Conservation (phyloP, 2,797 vertebrate genomes). For the Kryptolebias ocellatus region DNA sequence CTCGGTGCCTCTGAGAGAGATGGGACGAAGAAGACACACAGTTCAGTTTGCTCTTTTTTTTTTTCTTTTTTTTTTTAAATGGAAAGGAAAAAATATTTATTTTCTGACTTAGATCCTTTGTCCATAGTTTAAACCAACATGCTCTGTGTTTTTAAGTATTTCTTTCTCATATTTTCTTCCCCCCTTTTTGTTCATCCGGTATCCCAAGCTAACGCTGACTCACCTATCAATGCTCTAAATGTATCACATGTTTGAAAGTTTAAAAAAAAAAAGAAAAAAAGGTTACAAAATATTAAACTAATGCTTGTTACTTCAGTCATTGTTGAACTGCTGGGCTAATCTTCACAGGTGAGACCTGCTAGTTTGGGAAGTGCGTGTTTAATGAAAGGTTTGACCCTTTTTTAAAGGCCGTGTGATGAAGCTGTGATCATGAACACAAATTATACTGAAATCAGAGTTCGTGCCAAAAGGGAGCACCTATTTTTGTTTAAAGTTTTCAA, state of each 20-base stretch:
- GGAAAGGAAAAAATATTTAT: conserved; percentile 81
- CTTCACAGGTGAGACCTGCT: conserved; percentile 47
- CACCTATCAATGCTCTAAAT: conserved; percentile 68
- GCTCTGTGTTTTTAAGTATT: conserved; percentile 71
- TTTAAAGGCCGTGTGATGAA: conserved; percentile 41
- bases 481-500: conserved; percentile 68
- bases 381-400: conserved; percentile 40
- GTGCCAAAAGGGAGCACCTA: conserved; percentile 79
- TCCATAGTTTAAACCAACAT: conserved; percentile 69
- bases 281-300: conserved; percentile 62
- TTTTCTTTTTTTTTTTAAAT: conserved; percentile 52
- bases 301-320: conserved; percentile 67
- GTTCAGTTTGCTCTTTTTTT: conserved; percentile 64
- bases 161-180: conserved; percentile 52
- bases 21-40: conserved; percentile 73
- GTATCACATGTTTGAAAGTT: conserved; percentile 59
- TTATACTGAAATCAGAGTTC: conserved; percentile 44
- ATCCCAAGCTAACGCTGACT: conserved; percentile 67
- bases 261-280: conserved; percentile 34
- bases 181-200: conserved; percentile 62
- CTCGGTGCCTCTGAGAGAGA: conserved; percentile 88
- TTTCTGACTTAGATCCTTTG: conserved; percentile 81
- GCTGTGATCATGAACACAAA: conserved; percentile 59
- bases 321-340: conserved; percentile 66
- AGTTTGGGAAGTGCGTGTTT: conserved; percentile 44